Evolutionary conservation across 2,113 vertebrate genomes (phyloP).

Genomic region (Melanostigma gelatinosum): DNA sequence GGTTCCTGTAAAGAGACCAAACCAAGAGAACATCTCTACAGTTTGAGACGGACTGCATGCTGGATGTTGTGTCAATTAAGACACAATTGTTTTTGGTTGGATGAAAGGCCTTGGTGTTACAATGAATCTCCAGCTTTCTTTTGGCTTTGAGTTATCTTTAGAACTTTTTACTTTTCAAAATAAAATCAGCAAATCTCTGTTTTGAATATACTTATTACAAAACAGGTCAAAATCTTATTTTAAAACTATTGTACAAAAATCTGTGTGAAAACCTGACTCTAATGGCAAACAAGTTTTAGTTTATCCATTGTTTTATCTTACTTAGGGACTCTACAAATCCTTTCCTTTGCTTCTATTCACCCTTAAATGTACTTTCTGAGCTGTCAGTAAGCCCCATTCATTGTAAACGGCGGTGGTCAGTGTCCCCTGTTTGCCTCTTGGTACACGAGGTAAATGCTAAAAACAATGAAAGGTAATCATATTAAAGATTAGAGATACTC

Average conservation of each 20-base stretch:
- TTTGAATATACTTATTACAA: conserved; percentile 2
- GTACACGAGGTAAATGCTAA: neutral
- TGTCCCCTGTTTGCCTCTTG: no score
- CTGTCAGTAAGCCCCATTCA: neutral
- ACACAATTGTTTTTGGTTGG: no score
- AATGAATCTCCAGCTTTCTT: neutral
- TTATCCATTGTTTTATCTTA: neutral
- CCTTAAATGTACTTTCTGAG: neutral
- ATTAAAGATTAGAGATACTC: neutral
- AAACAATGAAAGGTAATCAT: neutral
- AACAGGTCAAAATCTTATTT: neutral
- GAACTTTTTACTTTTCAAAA: conserved; percentile 21
- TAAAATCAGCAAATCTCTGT: conserved; percentile 15
- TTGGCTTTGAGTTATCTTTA: conserved; percentile 35
- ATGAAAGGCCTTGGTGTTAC: conserved; percentile 1
- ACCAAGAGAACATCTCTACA: neutral
- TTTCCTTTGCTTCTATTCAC: neutral
- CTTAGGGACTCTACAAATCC: neutral
- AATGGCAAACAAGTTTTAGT: neutral
- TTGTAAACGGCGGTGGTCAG: neutral
- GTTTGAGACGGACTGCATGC: neutral
- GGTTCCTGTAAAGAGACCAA: conserved; percentile 10
- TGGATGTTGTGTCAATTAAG: neutral
- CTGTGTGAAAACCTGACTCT: neutral
- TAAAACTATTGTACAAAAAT: neutral